Percentiles rank a stretch among this genome's conserved stretches.
These are phyloP conservation scores for Polydesmus complanatus DNA, from an alignment of 2,888 invertebrate species.

Conservation along the genomic window DNA sequence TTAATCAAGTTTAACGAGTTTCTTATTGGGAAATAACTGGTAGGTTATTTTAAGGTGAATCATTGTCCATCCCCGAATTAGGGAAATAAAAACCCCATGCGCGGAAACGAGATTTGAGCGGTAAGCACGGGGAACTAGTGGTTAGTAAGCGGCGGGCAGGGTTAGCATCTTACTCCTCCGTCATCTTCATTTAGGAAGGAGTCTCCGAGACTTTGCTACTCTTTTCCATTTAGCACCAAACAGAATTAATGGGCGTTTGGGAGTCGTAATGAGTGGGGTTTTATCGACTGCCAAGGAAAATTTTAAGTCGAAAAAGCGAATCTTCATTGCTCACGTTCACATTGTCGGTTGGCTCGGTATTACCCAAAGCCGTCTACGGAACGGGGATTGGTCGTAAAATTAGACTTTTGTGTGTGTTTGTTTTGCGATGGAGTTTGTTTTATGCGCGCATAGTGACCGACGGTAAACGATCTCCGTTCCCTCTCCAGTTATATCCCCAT, in stretches of 20 bases:
- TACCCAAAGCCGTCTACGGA: not conserved
- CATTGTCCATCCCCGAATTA: too few species aligned
- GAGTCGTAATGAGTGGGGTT: slow-evolving; percentile 14
- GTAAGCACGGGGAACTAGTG: too few species aligned
- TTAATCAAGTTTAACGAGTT: too few species aligned
- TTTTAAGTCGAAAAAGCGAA: slow-evolving; percentile 1
- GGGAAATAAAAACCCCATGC: too few species aligned
- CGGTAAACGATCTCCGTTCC: not conserved
- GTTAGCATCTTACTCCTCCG: not conserved
- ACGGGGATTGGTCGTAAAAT: slow-evolving; percentile 10
- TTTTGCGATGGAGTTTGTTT: not conserved
- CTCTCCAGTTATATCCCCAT: not conserved
- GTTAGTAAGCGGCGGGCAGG: not conserved
- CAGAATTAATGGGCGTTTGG: slow-evolving; percentile 11
- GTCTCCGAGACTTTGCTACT: not conserved
- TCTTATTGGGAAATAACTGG: too few species aligned
- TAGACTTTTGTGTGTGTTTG: not conserved
- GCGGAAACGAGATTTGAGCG: too few species aligned
- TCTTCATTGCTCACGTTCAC: slow-evolving; percentile 8
- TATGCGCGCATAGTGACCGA: not conserved
- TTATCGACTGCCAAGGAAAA: slow-evolving; percentile 5
- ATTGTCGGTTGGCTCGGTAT: not conserved
- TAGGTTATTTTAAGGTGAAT: too few species aligned
- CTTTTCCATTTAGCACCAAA: slow-evolving; percentile 13
- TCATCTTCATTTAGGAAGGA: not conserved